Base-by-base conservation (phyloP, 2,113 vertebrate species). In the Bungarus multicinctus region DNA sequence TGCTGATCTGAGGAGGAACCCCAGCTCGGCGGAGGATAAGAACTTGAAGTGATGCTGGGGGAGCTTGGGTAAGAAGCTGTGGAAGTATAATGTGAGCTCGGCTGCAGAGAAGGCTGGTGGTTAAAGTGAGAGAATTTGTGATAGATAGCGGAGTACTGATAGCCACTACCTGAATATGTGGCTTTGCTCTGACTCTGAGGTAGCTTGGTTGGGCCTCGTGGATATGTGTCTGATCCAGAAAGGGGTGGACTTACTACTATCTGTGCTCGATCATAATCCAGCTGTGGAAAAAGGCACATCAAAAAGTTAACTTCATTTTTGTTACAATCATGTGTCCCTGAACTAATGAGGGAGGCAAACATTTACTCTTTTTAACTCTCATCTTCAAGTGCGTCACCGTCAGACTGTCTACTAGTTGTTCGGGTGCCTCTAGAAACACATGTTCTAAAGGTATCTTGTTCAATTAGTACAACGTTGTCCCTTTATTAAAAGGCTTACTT, bases 21-120 rank as follows among this genome's bases (percentile, higher is more conserved):
- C 99, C 99, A 99, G 96, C 99, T 99, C 52, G 99, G 99, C 8
- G 99, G 98, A 0, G 99, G 99, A 93, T 99, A 99, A 94, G 98
- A 98, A 92, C 98, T 98, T 25, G 99, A 98, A 0, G 98, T 98
- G 95, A 99, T 97, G 95, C 99, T 99, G 0, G 99, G 99, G 12
- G 99, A 99, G 64, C 99, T 98, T 93, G 99, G 98, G 94, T 99
- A 99, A 58, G 99, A 99, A 88, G 98, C 98, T 8, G 99, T 99
- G 43, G 98, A 99, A 93, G 98, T 98, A 94, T 99, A 99, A 6
- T 98, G 99, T 1, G 99, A 99, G 93, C 98, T 98, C 74, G 98
- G 98, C 97, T 99, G 99, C 53, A 98, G 98, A 3, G 98, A 97
- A 0, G 98, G 98, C 74, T 99, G 99, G 90, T 99, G 98, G 91